These are phyloP conservation scores for Onychomys leucogaster DNA, from an alignment of 2,797 vertebrate genomes.

Conservation along the genomic window DNA sequence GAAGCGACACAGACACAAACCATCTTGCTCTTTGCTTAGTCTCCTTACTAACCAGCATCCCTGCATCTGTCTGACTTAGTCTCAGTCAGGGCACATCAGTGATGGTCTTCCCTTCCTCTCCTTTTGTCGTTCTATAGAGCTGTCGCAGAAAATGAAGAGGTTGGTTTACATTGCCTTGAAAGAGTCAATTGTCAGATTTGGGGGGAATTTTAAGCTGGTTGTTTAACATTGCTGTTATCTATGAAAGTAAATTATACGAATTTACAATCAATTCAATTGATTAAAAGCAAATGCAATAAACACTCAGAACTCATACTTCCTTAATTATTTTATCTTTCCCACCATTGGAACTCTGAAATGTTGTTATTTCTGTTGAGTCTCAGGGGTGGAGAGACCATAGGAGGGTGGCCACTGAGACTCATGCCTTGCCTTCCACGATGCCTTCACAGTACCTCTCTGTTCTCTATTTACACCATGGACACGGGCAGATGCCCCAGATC, in stretches of 20 bases:
- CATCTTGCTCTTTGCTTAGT: background rate
- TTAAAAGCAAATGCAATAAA: background rate
- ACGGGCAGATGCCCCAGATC: background rate
- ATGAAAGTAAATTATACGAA: background rate
- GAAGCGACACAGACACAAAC: background rate
- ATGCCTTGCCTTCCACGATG: background rate
- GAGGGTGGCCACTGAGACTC: background rate
- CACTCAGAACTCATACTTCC: background rate
- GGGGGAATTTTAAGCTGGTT: background rate
- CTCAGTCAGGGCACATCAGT: fast-evolving
- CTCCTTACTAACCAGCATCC: background rate
- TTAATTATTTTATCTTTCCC: background rate
- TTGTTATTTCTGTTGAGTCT: background rate
- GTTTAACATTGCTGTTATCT: background rate
- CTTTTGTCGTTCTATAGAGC: fast-evolving
- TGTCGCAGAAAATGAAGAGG: no score
- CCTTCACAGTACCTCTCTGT: background rate
- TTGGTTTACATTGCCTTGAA: background rate
- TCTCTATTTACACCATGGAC: background rate
- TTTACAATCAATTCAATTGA: background rate
- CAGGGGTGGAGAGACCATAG: no score
- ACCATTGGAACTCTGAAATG: background rate
- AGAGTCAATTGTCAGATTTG: background rate
- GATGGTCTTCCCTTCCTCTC: no score
- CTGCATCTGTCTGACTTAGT: background rate